Base-by-base conservation (phyloP, 2,888 invertebrate species). In the Phrixothrix hirtus region DNA sequence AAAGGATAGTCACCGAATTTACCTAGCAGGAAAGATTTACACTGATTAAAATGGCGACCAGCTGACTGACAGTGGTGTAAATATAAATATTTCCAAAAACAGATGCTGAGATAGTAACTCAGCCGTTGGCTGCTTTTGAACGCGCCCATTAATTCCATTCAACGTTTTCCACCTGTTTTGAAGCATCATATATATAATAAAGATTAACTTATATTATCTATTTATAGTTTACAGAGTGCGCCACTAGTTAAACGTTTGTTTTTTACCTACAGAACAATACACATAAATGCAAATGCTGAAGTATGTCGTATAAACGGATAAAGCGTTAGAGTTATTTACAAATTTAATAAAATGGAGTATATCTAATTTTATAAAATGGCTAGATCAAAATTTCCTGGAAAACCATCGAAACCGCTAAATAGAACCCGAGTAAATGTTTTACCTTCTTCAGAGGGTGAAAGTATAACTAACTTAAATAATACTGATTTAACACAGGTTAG, bases 331-430 rank as follows among this genome's bases (percentile, higher is more conserved):
- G 31, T 25, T 39, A 15, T 47, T 34, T 39, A 26, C 15, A 39
- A 39, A 11, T 32, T 44, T 26, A 31, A 13, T 36, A 45, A 45
- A 45, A 45, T 44, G 45, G 27, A 37, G 7, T 26, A 5, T 34
- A 16, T 34, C 5, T 21, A 30, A 13, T 36, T 5, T 26, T 21
- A 12, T 11, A 30, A 72, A 68, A 88, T 87, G 88, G 87, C 86
- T 79, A 85, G 86, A 80, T 86, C 86, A 78, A 87, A 87, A 83
- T 90, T 90, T 84, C 90, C 91, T 75, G 90, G 91, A 74, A 90
- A 89, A 82, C 90, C 90, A 76, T 85, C 88, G 68, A 91, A 89
- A 82, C 87, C 88, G 79, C 87, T 88, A 75, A 88, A 88, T 79
- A 86, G 88, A 81, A 89, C 88, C 77, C 85, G 90, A 78, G 84